Percentiles rank a stretch among this genome's conserved stretches.
phyloP scores from a whole-genome alignment of 2,888 invertebrate genomes.

The Hirtodrosophila histrioides region DNA sequence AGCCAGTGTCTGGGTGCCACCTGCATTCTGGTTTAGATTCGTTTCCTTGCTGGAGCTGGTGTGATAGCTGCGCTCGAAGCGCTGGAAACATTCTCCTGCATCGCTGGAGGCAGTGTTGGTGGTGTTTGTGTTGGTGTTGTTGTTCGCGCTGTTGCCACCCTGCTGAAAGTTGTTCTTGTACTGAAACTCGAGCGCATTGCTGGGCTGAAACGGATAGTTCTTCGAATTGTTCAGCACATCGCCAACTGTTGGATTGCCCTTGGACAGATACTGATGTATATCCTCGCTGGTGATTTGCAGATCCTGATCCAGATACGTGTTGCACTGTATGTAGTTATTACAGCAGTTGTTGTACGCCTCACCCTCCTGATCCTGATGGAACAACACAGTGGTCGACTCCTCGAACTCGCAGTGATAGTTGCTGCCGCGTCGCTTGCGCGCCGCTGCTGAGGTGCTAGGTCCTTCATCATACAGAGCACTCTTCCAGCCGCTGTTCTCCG shows the following conservation, averaged over 20 bases:
- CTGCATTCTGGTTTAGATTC: conserved; percentile 82
- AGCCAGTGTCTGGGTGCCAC: conserved; percentile 21
- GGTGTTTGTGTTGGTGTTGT: conserved; percentile 72
- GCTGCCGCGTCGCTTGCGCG: conserved; percentile 80
- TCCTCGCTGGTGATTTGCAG: conserved; percentile 84
- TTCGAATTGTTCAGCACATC: conserved; percentile 83
- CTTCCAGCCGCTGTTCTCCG: conserved; percentile 57
- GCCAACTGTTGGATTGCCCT: conserved; percentile 78
- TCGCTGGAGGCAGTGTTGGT: conserved; percentile 73
- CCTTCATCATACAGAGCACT: conserved; percentile 65
- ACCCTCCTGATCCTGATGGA: conserved; percentile 83
- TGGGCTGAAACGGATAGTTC: conserved; percentile 84
- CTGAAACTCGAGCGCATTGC: conserved; percentile 83
- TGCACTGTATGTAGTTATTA: conserved; percentile 84
- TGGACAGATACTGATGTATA: conserved; percentile 83
- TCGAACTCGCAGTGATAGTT: conserved; percentile 80
- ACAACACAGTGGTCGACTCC: conserved; percentile 83
- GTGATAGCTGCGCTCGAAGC: conserved; percentile 69
- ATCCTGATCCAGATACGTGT: conserved; percentile 84
- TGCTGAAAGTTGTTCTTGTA: conserved; percentile 84
- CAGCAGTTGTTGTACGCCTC: conserved; percentile 84
- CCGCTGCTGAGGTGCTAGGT: conserved; percentile 73
- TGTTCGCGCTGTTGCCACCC: conserved; percentile 49
- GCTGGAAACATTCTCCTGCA: conserved; percentile 69
- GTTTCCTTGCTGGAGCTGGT: conserved; percentile 83